Base-by-base conservation (phyloP, 2,113 vertebrate species). In the Tupaia tana region DNA sequence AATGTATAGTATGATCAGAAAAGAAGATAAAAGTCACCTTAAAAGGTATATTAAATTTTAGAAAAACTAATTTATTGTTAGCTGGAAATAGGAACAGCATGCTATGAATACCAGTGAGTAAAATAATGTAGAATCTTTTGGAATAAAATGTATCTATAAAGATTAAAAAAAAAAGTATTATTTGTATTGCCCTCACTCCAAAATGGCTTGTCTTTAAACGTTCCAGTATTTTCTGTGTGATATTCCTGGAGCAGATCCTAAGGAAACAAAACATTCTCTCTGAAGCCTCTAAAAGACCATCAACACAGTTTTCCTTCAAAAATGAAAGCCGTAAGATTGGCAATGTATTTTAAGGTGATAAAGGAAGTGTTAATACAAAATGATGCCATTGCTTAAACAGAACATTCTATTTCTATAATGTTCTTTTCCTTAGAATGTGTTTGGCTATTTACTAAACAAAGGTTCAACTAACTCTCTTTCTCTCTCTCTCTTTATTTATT, bases 1-100 rank as follows among this genome's bases (percentile, higher is more conserved):
- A 78, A 83, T 66, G 20, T 34, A 67, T 4, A 70, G 19, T n/a
- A 64, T 81, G 69, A 88, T 7, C 27, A 81, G 74, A 71, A 73
- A n/a, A 75, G 52, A 63, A 20, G 20, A 81, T 3, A 95, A 56
- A 93, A 80, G 31, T 29, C 13, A 78, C 25, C 73, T 90, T 90
- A 67, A 71, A 88, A 78, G 54, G 63, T n/a, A 93, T 59, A 75
- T 54, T 63, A 67, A 67, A 90, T 86, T 95, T 93, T 77, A 80
- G 74, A 10, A 69, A 58, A 88, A 80, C 22, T 73, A 43, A 34
- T 59, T 85, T 89, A 89, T 13, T 22, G 13, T 80, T 18, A 73
- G 43, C 9, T 61, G 31, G 12, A 79, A 81, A 43, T 71, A 71
- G 34, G 59, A 77, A 78, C 8, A 87, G 29, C 12, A 80, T 52